These are phyloP conservation scores for Silurus asotus DNA, from an alignment of 2,113 vertebrate species.

Conservation along the genomic window DNA sequence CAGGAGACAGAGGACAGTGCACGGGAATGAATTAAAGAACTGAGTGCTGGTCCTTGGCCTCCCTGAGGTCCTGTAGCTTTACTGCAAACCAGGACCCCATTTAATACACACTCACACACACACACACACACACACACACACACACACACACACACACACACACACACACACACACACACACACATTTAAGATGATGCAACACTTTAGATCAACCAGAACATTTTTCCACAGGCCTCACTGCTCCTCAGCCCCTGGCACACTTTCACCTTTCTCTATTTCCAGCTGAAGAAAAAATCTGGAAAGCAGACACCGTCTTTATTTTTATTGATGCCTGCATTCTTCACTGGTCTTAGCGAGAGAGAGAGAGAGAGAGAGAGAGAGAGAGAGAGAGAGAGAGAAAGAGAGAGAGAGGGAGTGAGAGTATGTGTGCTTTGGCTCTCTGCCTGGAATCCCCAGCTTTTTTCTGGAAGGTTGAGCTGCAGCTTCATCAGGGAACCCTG, in stretches of 20 bases:
- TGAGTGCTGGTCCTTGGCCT: neutral
- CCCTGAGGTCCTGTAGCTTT: constrained; percentile 30
- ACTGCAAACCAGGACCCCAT: constrained; percentile 37
- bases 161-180: neutral
- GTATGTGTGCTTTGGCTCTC: constrained; percentile 59
- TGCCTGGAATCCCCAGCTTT: constrained; percentile 61
- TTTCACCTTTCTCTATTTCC: constrained; percentile 46
- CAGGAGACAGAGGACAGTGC: neutral
- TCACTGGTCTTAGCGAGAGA: constrained; percentile 38
- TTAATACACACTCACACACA: neutral
- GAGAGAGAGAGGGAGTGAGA: constrained; percentile 50
- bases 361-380: constrained; percentile 36
- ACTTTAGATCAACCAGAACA: constrained; percentile 32
- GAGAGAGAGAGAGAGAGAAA: constrained; percentile 29
- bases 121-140: neutral
- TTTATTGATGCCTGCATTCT: constrained; percentile 51
- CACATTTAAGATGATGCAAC: constrained; percentile 52
- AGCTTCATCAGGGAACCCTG: constrained; percentile 58
- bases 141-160: neutral
- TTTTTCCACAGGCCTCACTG: constrained; percentile 36
- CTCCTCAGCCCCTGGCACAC: constrained; percentile 30
- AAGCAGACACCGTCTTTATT: constrained; percentile 52
- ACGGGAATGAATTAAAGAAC: neutral
- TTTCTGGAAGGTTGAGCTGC: constrained; percentile 67
- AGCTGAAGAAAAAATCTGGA: constrained; percentile 51